Evolutionary conservation across 2,888 invertebrate species (phyloP), one percentile per base, ranked within the genome.

Genomic region (Philopedon plagiatum): DNA sequence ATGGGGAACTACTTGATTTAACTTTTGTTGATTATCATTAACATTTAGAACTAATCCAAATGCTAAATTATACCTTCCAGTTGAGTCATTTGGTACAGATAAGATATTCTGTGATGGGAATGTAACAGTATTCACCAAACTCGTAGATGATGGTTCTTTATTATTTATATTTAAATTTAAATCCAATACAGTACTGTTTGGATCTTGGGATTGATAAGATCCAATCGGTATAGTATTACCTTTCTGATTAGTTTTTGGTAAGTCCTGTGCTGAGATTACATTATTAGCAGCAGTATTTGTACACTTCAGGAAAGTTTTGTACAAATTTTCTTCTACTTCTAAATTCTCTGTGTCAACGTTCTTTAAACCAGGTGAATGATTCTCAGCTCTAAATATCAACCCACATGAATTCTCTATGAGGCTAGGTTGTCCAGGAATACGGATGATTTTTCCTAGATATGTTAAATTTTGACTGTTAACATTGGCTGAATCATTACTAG

Each of bases 11-110:
- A n/a, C n/a, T n/a, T n/a, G n/a, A n/a, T n/a, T n/a, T n/a, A n/a
- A n/a, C n/a, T n/a, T n/a, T n/a, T 51, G 13, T 15, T 46, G 19
- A 7, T 8, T 5, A 46, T 51, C 51, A 26, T 26, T 26, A 26
- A 51, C 26, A 51, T 51, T 51, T 51, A 51, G 29, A 51, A 51
- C 51, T 51, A 51, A 26, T 7, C 26, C 51, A 1, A 51, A 51
- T 21, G 26, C 51, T n/a, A 51, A 4, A 51, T 51, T 51, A 13
- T 29, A 51, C 0, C 51, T 13, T 13, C 13, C 13, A 11, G 0
- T 2, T 4, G 13, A 26, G 8, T 51, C 15, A 26, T 51, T 51
- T n/a, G 13, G 44, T 44, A 8, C 18, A 1, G 3, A 15, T 9
- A 29, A 13, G 7, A 9, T 15, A 9, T 13, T 54, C 2, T 54